These are phyloP conservation scores for Frankliniella fusca DNA, from an alignment of 2,888 invertebrate species.

Conservation along the genomic window DNA sequence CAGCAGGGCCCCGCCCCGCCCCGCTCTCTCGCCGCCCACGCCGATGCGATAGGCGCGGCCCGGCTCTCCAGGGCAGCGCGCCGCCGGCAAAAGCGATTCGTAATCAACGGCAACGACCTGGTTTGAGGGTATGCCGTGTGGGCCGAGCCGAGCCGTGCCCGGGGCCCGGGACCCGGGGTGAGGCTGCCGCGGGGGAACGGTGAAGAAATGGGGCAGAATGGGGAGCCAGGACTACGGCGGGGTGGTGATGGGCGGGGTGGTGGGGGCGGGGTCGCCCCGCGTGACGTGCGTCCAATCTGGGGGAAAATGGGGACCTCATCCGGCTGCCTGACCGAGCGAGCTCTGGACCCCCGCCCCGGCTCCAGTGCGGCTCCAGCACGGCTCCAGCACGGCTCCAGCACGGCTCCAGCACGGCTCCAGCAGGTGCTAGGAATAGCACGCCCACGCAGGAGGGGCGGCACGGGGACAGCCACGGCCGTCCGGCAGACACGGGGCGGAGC, in stretches of 20 bases:
- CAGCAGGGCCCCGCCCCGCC: too few relatives aligned
- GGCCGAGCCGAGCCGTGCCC: too few relatives aligned
- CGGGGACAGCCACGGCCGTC: neutral
- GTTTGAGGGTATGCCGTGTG: too few relatives aligned
- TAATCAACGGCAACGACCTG: neutral
- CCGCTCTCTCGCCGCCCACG: too few relatives aligned
- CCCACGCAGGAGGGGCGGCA: neutral
- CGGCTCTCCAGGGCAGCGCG: too few relatives aligned
- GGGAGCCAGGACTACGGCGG: neutral
- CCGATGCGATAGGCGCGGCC: too few relatives aligned
- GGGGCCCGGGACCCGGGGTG: neutral
- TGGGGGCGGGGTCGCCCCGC: neutral
- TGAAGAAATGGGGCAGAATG: neutral
- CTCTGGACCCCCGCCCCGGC: neutral
- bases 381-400: neutral
- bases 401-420: neutral
- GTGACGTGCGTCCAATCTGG: constrained; percentile 6
- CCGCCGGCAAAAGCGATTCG: neutral
- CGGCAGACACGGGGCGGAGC: neutral
- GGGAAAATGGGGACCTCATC: constrained; percentile 12
- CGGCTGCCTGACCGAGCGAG: neutral
- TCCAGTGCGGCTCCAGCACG: neutral
- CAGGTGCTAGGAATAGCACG: constrained; percentile 20
- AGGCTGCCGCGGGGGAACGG: neutral
- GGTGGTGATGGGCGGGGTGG: neutral